Conservation (phyloP, 2,113 vertebrate species). For the Neolamprologus toae region DNA sequence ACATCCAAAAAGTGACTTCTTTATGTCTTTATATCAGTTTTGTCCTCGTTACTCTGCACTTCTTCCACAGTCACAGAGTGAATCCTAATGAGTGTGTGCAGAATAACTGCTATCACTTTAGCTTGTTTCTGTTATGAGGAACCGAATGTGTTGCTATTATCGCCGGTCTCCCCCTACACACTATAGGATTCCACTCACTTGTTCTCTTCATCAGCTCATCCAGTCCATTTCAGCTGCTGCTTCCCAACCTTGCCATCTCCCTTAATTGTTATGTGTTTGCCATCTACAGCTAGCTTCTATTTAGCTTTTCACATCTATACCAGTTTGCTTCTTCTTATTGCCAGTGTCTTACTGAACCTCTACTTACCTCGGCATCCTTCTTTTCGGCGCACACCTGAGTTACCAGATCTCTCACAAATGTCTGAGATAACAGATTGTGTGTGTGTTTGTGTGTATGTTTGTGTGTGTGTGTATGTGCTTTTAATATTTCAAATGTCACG, state of each 20-base stretch:
- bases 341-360: not conserved
- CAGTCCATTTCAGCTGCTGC: not conserved
- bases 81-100: not conserved
- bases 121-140: not conserved
- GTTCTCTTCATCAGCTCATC: not conserved
- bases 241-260: not conserved
- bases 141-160: not conserved
- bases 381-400: not conserved
- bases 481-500: not conserved
- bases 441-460: not conserved
- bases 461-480: not conserved
- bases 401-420: not conserved
- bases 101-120: not conserved
- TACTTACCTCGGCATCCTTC: not conserved
- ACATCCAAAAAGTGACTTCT: not conserved
- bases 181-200: not conserved
- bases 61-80: not conserved
- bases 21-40: not conserved
- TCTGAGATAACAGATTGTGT: not conserved
- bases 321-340: not conserved
- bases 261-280: not conserved
- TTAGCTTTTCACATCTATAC: not conserved
- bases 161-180: accelerated
- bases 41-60: not conserved
- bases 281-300: not conserved